Base-by-base conservation (phyloP, 2,888 invertebrate genomes). In the Drosophila parthenogenetica region DNA sequence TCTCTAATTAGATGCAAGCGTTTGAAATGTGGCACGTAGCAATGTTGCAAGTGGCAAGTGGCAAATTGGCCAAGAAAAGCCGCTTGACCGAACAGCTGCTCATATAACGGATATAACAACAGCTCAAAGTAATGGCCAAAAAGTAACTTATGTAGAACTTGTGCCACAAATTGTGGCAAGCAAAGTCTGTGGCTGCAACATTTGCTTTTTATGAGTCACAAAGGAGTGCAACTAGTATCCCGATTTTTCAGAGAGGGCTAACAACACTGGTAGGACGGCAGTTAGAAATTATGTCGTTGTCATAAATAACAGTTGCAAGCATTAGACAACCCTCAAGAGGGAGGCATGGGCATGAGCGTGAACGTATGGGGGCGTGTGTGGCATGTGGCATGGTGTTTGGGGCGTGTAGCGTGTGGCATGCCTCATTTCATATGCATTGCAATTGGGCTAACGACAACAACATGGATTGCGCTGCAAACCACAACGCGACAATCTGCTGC, bases 1-100 rank as follows among this genome's bases (percentile, higher is more conserved):
- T 79, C 81, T 81, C 88, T 89, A 90, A 90, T 90, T 90, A 90
- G 90, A 90, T 84, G 82, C 85, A 69, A 62, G 77, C 79, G 77
- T 59, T 49, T 73, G 72, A 79, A 84, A 77, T 79, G 74, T 69
- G 81, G 63, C 67, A 60, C 68, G 64, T 53, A 71, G 45, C 46
- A 58, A 39, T 58, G 8, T 37, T 37, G 50, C 37, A 39, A 39
- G 51, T 17, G 32, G n/a, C 49, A 49, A 32, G 49, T 35, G 35
- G 35, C 16, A 29, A 46, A 8, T 29, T 8, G 25, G 25, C 25
- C 25, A 25, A 25, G 25, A 25, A 25, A 25, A 7, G 25, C 45
- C 13, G 14, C 22, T 48, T 49, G 49, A 49, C 49, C 49, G 32
- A 11, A 11, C n/a, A 39, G 39, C 35, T 35, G 35, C 13, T 25